Evolutionary conservation across 2,888 invertebrate genomes (phyloP).

Genomic region (Dorcus hopei): DNA sequence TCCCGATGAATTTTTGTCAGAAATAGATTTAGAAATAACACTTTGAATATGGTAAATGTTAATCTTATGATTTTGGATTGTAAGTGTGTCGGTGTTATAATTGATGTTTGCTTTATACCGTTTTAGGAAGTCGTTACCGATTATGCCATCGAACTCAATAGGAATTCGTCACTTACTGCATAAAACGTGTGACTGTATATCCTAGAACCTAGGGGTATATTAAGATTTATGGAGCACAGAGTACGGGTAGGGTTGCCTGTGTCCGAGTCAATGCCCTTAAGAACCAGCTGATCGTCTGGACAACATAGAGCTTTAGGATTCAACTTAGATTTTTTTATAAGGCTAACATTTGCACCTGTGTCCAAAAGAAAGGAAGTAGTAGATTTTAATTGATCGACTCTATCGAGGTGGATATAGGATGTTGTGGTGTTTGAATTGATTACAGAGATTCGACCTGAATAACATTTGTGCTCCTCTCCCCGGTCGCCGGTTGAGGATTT

Average conservation of each 20-base stretch:
- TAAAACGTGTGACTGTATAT: too few relatives aligned
- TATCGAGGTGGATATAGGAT: too few relatives aligned
- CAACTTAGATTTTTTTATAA: conserved; percentile 16
- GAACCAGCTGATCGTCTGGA: not conserved
- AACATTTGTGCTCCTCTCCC: conserved; percentile 3
- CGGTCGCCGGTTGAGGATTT: not conserved
- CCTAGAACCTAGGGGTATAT: not conserved
- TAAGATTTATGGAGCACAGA: not conserved
- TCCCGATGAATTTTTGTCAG: too few relatives aligned
- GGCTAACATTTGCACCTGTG: conserved; percentile 16
- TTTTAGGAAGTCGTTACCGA: too few relatives aligned
- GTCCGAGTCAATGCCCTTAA: conserved; percentile 3
- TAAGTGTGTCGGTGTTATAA: too few relatives aligned
- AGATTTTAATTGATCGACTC: not conserved
- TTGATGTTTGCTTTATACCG: too few relatives aligned
- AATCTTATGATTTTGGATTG: too few relatives aligned
- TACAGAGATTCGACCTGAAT: conserved; percentile 14
- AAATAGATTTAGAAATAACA: too few relatives aligned
- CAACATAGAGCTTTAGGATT: conserved; percentile 1
- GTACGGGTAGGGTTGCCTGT: not conserved
- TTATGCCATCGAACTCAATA: too few relatives aligned
- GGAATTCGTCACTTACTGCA: too few relatives aligned
- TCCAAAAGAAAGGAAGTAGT: conserved; percentile 15
- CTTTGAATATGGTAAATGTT: too few relatives aligned
- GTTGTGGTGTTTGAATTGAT: conserved; percentile 5